phyloP scores from a whole-genome alignment of 1,140 invertebrate species.

The Trichonephila clavipes region DNA sequence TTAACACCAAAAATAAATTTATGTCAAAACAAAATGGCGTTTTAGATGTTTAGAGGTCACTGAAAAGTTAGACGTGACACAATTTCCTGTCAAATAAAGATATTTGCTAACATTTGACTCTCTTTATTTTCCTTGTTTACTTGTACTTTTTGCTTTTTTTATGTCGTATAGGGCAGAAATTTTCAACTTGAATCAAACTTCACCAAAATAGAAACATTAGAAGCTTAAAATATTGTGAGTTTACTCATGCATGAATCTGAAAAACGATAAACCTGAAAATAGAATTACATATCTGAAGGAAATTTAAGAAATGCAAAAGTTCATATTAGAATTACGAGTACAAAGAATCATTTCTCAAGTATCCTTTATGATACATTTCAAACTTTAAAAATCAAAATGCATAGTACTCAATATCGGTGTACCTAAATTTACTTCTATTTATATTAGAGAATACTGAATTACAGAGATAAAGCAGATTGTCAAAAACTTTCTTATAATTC shows the following conservation, averaged over 20 bases:
- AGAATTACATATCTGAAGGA: no score
- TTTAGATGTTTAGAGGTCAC: not conserved
- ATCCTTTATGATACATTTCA: no score
- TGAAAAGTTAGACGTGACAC: not conserved
- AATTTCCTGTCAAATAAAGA: not conserved
- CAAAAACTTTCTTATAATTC: no score
- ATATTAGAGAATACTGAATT: no score
- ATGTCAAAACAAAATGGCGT: not conserved
- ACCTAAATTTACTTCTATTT: no score
- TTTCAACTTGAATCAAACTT: not conserved
- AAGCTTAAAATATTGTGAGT: not conserved
- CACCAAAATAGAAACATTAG: not conserved
- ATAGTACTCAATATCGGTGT: no score
- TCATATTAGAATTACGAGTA: no score
- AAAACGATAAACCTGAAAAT: no score
- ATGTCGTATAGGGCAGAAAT: not conserved
- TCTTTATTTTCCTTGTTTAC: not conserved
- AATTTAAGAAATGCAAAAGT: no score
- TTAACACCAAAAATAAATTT: not conserved
- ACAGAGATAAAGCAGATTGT: no score
- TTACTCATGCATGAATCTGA: not conserved
- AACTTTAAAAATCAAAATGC: no score
- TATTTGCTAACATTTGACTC: not conserved
- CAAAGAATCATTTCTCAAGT: no score
- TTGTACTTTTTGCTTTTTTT: not conserved